Conservation (phyloP, 2,113 vertebrate species). For the Opisthocomus hoazin region DNA sequence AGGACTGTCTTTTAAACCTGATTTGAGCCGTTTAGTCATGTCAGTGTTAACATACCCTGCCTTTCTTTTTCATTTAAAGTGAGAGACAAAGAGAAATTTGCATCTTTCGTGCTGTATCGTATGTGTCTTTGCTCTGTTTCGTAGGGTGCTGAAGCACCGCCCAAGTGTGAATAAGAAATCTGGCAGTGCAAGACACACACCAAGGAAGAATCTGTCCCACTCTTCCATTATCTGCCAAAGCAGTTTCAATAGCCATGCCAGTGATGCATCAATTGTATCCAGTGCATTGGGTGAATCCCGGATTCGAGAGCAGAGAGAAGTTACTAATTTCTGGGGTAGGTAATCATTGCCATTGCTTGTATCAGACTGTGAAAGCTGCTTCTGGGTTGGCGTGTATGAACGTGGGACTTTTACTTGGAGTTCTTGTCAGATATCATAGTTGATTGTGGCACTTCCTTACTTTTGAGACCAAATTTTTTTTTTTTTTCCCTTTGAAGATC, state of each 20-base stretch:
- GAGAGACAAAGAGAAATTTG: not conserved
- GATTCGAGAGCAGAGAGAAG: constrained; percentile 79
- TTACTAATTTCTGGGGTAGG: constrained; percentile 90
- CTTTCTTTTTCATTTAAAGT: not conserved
- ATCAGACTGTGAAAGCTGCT: not conserved
- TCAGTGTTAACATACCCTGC: not conserved
- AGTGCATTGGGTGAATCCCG: constrained; percentile 83
- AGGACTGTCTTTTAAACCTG: not conserved
- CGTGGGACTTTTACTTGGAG: not conserved
- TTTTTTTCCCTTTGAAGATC: constrained; percentile 68
- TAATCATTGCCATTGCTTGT: not conserved
- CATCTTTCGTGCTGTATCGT: not conserved
- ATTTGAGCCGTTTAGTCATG: not conserved
- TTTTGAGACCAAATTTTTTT: not conserved
- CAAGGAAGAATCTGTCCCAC: constrained; percentile 41
- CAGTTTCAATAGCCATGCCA: constrained; percentile 63
- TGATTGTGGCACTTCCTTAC: not conserved
- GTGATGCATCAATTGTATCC: constrained; percentile 72
- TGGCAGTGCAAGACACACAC: constrained; percentile 25
- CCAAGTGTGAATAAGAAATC: constrained; percentile 53
- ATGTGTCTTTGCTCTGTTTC: not conserved
- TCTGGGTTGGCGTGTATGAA: not conserved
- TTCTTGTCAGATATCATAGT: not conserved
- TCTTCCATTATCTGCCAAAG: constrained; percentile 51
- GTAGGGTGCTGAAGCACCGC: constrained; percentile 52